A percentile compares a stretch with the other conserved stretches of the same genome.
phyloP scores from a whole-genome alignment of 2,113 vertebrate species.

The Mesitornis unicolor region DNA sequence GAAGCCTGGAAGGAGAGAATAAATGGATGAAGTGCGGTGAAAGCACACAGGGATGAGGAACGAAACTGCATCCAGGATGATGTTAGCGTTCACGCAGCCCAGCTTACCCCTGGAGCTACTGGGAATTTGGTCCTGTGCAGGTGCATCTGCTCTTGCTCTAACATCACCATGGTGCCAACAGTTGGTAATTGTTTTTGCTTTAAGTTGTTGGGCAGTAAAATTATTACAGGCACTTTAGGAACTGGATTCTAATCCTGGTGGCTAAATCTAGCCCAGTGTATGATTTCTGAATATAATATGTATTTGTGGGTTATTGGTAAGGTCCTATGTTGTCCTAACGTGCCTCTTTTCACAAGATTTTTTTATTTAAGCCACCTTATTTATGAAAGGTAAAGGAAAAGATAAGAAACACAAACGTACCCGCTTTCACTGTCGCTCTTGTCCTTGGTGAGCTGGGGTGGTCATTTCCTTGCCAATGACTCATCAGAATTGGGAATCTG shows the following conservation, averaged over 20 bases:
- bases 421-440: rapidly evolving
- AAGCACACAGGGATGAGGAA: not conserved
- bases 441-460: not conserved
- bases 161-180: not conserved
- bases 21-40: not conserved
- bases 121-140: not conserved
- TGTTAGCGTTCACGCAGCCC: not conserved
- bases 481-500: not conserved
- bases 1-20: not conserved
- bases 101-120: not conserved
- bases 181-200: not conserved
- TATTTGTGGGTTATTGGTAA: not conserved
- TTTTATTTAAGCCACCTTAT: not conserved
- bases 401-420: not conserved
- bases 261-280: not conserved
- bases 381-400: not conserved
- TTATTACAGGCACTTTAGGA: not conserved
- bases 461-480: not conserved
- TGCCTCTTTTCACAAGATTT: not conserved
- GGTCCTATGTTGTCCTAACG: not conserved
- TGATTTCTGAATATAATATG: not conserved
- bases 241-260: not conserved
- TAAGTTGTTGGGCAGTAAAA: not conserved
- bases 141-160: not conserved
- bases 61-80: rapidly evolving